phyloP scores from a whole-genome alignment of 2,113 vertebrate species.

The Gymnobelideus leadbeateri region DNA sequence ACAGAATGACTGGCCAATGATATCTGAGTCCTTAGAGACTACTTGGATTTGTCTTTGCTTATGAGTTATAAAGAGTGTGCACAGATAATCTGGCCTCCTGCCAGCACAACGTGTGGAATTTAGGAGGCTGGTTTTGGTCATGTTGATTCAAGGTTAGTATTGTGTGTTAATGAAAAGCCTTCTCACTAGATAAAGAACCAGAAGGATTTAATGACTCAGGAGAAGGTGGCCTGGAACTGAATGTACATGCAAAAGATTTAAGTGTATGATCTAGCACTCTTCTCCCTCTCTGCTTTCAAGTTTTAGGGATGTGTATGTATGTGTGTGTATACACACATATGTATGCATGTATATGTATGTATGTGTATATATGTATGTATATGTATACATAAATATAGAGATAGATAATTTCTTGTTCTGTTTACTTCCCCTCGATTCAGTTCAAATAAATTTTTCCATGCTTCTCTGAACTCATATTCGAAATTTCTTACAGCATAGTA shows the following conservation, averaged over 20 bases:
- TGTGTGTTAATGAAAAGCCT: neutral
- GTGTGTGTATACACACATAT: too few relatives aligned
- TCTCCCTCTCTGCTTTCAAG: neutral
- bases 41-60: neutral
- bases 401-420: neutral
- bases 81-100: neutral
- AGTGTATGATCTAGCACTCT: neutral
- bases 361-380: too few relatives aligned
- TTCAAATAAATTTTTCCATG: neutral
- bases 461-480: neutral
- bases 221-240: neutral
- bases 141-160: neutral
- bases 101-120: neutral
- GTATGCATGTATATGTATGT: too few relatives aligned
- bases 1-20: neutral
- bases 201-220: neutral
- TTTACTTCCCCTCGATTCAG: neutral
- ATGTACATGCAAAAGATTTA: neutral
- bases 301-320: too few relatives aligned
- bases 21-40: neutral
- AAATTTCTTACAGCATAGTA: too few relatives aligned
- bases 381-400: too few relatives aligned
- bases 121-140: neutral
- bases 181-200: neutral
- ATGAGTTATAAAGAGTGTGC: neutral